Conservation (phyloP, 2,888 invertebrate species). For the Pyrgus malvae region DNA sequence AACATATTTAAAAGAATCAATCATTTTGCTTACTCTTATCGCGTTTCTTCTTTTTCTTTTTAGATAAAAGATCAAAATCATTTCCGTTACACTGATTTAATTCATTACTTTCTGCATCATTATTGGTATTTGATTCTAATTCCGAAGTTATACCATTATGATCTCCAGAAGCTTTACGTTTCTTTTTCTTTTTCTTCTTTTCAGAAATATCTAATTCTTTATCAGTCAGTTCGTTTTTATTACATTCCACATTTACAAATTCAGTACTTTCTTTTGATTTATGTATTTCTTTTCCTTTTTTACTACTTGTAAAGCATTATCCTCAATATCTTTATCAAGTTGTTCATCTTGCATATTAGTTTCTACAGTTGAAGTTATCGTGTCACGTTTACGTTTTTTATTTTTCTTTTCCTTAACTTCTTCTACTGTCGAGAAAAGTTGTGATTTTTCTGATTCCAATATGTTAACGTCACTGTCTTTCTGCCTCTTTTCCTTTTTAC, state of each 20-base stretch:
- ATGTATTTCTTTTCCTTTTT: neutral
- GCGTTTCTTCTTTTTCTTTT: too few species aligned
- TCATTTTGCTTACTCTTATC: too few species aligned
- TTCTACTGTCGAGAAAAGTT: neutral
- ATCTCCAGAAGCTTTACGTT: neutral
- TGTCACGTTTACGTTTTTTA: slow-evolving; percentile 28
- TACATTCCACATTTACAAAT: neutral
- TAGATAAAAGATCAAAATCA: too few species aligned
- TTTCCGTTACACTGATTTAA: too few species aligned
- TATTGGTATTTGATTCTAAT: too few species aligned
- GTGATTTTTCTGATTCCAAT: neutral
- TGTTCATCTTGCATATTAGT: too few species aligned
- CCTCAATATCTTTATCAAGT: too few species aligned
- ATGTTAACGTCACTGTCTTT: slow-evolving; percentile 14
- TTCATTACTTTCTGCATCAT: too few species aligned
- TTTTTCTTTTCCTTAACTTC: slow-evolving; percentile 11
- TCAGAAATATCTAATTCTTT: neutral
- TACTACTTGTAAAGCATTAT: too few species aligned
- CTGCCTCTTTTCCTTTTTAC: slow-evolving; percentile 19
- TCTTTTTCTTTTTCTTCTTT: slow-evolving; percentile 17
- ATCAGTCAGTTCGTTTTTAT: neutral
- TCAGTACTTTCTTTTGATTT: neutral
- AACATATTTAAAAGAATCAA: too few species aligned
- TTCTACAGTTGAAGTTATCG: slow-evolving; percentile 19
- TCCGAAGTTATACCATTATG: too few species aligned